These are phyloP conservation scores for Drosophila siamana DNA, from an alignment of 2,888 invertebrate species.

Conservation along the genomic window DNA sequence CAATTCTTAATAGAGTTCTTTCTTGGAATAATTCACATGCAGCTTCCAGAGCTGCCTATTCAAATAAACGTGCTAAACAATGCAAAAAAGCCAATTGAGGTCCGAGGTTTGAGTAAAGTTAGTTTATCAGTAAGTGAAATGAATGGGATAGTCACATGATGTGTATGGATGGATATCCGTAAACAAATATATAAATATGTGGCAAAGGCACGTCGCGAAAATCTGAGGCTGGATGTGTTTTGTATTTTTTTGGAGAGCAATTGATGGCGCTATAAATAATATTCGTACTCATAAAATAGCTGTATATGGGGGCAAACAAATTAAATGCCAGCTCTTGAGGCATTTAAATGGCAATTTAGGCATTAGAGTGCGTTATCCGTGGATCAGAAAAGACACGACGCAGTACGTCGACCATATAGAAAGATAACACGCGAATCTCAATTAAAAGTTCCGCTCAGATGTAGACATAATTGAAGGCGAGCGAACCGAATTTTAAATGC, in stretches of 20 bases:
- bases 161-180: constrained; percentile 14
- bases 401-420: background rate
- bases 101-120: background rate
- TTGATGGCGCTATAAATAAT: constrained; percentile 54
- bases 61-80: constrained; percentile 13
- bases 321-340: constrained; percentile 42
- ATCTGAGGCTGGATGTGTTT: constrained; percentile 11
- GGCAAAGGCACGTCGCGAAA: constrained; percentile 20
- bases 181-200: constrained; percentile 34
- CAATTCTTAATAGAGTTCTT: background rate
- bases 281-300: constrained; percentile 32
- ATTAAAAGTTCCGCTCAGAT: constrained; percentile 72
- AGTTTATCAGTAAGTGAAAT: constrained; percentile 1
- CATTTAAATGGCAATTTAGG: constrained; percentile 62
- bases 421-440: constrained; percentile 29
- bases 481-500: background rate
- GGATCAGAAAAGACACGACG: constrained; percentile 18
- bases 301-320: constrained; percentile 34
- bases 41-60: background rate
- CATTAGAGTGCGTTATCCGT: constrained; percentile 51
- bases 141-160: constrained; percentile 5
- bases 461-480: constrained; percentile 38
- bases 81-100: background rate
- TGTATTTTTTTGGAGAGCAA: constrained; percentile 31
- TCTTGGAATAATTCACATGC: background rate